Conservation (phyloP, 2,113 vertebrate genomes). For the Mobula birostris region DNA sequence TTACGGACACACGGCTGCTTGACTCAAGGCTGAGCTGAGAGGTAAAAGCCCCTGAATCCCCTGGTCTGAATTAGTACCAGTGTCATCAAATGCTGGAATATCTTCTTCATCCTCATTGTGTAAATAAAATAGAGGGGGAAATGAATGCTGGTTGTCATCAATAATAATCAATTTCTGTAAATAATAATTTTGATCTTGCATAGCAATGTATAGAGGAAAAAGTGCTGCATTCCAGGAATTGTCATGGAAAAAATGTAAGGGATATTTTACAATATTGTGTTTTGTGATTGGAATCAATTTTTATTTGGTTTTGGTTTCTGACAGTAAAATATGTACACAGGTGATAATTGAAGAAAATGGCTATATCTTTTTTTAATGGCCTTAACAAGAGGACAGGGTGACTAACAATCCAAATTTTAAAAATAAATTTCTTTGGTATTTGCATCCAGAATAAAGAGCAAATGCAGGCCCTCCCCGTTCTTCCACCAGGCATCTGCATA, state of each 20-base stretch:
- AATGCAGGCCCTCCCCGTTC: background rate
- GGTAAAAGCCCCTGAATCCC: background rate
- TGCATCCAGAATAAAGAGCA: background rate
- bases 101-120: background rate
- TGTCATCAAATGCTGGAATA: background rate
- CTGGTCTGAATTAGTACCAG: background rate
- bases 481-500: background rate
- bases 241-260: background rate
- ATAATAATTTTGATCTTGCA: background rate
- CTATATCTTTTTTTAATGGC: background rate
- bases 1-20: background rate
- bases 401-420: background rate
- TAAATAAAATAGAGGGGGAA: slow-evolving; percentile 3
- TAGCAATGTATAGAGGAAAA: background rate
- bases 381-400: background rate
- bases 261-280: background rate
- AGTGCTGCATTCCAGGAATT: background rate
- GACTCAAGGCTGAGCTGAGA: background rate
- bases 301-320: background rate
- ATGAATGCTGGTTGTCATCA: background rate
- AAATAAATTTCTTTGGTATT: background rate
- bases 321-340: background rate
- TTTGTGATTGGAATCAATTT: too few relatives aligned
- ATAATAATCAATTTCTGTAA: slow-evolving; percentile 27
- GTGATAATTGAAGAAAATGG: background rate